These are phyloP conservation scores for Athene noctua DNA, from an alignment of 2,113 vertebrate species.

Conservation along the genomic window DNA sequence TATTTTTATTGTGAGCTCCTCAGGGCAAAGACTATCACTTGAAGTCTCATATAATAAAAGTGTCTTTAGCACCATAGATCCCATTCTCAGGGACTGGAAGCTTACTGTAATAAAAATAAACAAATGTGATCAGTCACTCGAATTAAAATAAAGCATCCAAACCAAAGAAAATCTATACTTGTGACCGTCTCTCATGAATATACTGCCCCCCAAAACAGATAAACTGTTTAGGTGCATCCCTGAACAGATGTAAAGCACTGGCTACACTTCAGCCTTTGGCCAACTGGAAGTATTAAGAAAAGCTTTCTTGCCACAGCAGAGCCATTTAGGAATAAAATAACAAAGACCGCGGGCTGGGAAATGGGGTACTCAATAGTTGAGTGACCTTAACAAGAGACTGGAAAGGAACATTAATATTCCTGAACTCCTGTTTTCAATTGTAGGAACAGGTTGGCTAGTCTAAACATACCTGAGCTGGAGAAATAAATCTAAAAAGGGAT, in stretches of 20 bases:
- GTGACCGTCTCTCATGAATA: background rate
- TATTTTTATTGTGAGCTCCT: constrained; percentile 58
- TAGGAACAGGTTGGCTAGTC: background rate
- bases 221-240: background rate
- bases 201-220: background rate
- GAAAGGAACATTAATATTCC: background rate
- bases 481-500: background rate
- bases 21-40: constrained; percentile 48
- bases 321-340: background rate
- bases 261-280: background rate
- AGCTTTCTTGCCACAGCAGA: background rate
- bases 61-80: constrained; percentile 27
- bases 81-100: background rate
- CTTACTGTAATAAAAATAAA: constrained; percentile 45
- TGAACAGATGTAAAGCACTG: background rate
- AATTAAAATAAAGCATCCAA: constrained; percentile 39
- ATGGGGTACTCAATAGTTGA: background rate
- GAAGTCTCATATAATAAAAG: constrained; percentile 53
- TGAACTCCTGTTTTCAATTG: background rate
- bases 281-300: background rate
- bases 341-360: accelerated
- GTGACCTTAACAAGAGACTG: background rate
- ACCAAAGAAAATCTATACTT: background rate
- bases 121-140: constrained; percentile 15
- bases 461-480: background rate